Conservation (phyloP, 2,797 vertebrate genomes). For the Pipistrellus kuhlii region DNA sequence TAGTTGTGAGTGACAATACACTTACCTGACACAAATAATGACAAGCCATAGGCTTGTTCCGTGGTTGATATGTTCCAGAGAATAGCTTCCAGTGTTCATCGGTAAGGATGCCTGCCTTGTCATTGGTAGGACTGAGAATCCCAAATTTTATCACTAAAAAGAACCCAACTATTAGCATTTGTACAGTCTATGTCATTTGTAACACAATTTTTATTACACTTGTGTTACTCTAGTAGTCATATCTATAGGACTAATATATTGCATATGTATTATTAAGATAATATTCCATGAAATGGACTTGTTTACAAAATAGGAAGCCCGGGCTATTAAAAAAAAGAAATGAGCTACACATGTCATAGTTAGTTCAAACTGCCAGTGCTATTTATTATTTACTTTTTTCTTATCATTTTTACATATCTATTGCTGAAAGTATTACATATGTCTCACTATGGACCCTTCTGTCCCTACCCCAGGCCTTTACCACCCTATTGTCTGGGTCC, state of each 20-base stretch:
- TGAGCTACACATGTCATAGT: not conserved
- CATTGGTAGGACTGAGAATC: not conserved
- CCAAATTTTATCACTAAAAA: not conserved
- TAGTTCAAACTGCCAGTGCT: not conserved
- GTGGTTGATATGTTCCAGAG: not conserved
- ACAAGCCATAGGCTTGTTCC: not conserved
- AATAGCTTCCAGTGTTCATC: not conserved
- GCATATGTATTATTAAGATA: not conserved
- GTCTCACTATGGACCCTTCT: too few species aligned
- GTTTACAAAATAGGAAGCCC: not conserved
- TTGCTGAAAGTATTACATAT: too few species aligned
- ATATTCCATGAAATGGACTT: not conserved
- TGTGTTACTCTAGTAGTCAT: not conserved
- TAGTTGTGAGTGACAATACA: not conserved
- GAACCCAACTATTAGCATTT: not conserved
- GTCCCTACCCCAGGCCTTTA: too few species aligned
- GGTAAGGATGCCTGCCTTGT: not conserved
- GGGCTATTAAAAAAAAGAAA: not conserved
- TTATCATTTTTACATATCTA: not conserved
- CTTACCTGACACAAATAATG: not conserved
- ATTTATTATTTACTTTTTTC: not conserved
- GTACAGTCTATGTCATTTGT: not conserved
- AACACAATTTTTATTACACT: not conserved
- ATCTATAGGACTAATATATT: not conserved
- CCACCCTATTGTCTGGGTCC: too few species aligned